Percentiles rank a stretch among this genome's conserved stretches.
Evolutionary conservation across 2,113 vertebrate genomes (phyloP).

Genomic region (Platycercus adscitus): DNA sequence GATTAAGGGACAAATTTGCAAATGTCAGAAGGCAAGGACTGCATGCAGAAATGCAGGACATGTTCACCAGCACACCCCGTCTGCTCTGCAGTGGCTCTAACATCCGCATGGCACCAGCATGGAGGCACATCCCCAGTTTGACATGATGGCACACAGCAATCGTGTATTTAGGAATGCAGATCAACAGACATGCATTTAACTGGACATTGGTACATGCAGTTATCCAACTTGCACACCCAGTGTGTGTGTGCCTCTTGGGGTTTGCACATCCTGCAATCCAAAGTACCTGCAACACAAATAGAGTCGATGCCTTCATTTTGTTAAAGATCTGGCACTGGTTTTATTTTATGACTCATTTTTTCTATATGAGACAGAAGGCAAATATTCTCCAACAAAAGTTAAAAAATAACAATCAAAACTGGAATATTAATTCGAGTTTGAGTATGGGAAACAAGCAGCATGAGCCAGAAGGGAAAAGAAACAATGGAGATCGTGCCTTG

Average conservation of each 20-base stretch:
- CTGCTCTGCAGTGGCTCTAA: rapidly evolving
- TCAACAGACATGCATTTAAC: background rate
- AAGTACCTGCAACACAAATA: background rate
- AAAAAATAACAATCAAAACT: background rate
- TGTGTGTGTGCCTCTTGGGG: background rate
- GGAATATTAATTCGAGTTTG: background rate
- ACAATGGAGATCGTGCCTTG: background rate
- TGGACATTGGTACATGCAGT: background rate
- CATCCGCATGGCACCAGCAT: background rate
- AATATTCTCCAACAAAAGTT: constrained; percentile 20
- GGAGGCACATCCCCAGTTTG: background rate
- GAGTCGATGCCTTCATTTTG: background rate
- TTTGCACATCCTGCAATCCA: background rate
- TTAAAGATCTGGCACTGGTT: background rate
- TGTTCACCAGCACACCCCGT: rapidly evolving
- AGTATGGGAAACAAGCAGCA: background rate
- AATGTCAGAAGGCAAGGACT: background rate
- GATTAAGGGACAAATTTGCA: constrained; percentile 17
- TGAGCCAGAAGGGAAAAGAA: background rate
- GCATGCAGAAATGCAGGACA: background rate
- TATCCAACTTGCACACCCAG: background rate
- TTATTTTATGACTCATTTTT: background rate
- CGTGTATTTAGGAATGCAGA: background rate
- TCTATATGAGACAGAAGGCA: background rate
- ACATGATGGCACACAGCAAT: rapidly evolving